Evolutionary conservation across 2,888 invertebrate species (phyloP), one percentile per base, ranked within the genome.

Genomic region (Caradrina clavipalpis): DNA sequence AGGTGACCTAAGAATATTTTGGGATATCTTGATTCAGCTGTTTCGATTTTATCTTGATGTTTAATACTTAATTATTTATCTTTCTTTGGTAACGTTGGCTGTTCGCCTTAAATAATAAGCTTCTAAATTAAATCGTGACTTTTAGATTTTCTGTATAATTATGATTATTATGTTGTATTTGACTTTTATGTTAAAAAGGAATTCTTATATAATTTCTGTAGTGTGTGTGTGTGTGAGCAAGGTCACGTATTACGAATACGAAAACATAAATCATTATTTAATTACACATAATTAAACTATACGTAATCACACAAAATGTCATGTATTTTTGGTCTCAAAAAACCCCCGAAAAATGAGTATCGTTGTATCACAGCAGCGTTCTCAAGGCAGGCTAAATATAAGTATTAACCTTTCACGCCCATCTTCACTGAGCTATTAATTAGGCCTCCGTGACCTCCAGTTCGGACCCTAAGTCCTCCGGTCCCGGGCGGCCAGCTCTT

Each of bases 401-500:
- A 60, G 54, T 63, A 54, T 47, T 53, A 73, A 76, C 79, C 80
- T 80, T 80, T 73, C 39, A 56, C 69, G 69, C 64, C 45, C 58
- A 67, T 69, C 76, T 76, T 75, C 58, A 53, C 69, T 58, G 54
- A 54, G 69, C 59, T 58, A 71, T 71, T 69, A 80, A 68, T 64
- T 64, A 71, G 69, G 72, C n/a, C 67, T 65, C 64, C 57, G 67
- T 78, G 83, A 81, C 82, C 82, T 82, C 81, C 66, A 71, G 68
- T 72, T 82, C 87, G 89, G 87, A 87, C 87, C 63, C 73, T 22
- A 71, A 79, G 60, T 72, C 80, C 85, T 84, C 86, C 86, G 80
- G 83, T 88, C 91, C 91, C 90, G 89, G 87, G 88, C 86, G 82
- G 76, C 83, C 84, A 86, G 89, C 89, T 87, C 76, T 80, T 84